Base-by-base conservation (phyloP, 2,888 invertebrate species). In the Emesis furor region DNA sequence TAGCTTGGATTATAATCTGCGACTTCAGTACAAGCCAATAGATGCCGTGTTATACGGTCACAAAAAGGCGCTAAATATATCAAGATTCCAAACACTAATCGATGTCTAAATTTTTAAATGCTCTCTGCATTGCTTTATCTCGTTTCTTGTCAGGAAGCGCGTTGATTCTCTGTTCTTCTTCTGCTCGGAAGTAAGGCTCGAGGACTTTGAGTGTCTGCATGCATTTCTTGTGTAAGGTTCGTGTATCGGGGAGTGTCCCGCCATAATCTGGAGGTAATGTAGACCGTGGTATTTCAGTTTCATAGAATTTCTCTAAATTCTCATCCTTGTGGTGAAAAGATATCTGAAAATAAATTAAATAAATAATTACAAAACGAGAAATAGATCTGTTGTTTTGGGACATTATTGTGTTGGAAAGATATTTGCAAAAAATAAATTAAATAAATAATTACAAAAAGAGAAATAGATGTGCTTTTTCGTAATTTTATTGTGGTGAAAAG, bases 61-160 rank as follows among this genome's bases (percentile, higher is more conserved):
- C 65, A 12, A 24, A 32, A 12, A 14, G 65, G 65, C 65, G 65
- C 65, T 62, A 62, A 65, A 12, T 30, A 10, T n/a, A n/a, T n/a
- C n/a, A n/a, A n/a, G n/a, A 24, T 32, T 14, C 4, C 65, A 65
- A 65, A 62, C 68, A 72, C 67, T 95, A 98, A 95, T 98, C 98
- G 83, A 98, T 98, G 69, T 98, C 98, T 51, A 98, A 92, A 90
- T 98, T 98, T 89, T 98, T 98, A 90, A 98, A 98, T 7, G 97
- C 98, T 62, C 98, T 98, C 86, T 98, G 98, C 84, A 98, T 96
- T 0, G 98, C 98, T 65, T 95, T 95, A 7, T 95, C 95, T 6
- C 94, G 83, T 74, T 96, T 96, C 85, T 96, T 96, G 79, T 95
- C 95, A 0, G 96, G 95, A 35, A 95, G 84, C 1, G 95, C 96